Evolutionary conservation across 2,113 vertebrate species (phyloP).

Genomic region (Montifringilla adamsi): DNA sequence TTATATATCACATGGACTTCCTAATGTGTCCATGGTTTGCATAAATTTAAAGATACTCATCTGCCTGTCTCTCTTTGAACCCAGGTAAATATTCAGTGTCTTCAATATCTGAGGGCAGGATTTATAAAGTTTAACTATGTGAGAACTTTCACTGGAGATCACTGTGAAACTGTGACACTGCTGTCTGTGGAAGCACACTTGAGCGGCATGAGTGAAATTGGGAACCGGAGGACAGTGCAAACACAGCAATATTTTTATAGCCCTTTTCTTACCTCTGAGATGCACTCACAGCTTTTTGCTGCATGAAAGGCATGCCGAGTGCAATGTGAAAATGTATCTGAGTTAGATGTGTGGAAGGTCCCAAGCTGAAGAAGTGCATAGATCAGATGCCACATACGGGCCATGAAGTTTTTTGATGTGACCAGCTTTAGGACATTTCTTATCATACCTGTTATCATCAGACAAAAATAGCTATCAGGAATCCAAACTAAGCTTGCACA

Average conservation of each 20-base stretch:
- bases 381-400: not conserved
- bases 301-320: not conserved
- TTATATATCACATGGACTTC: fast-evolving
- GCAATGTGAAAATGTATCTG: not conserved
- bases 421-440: not conserved
- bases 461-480: not conserved
- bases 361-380: not conserved
- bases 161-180: not conserved
- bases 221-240: not conserved
- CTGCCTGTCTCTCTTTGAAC: not conserved
- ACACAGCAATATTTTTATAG: not conserved
- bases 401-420: not conserved
- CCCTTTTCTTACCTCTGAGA: not conserved
- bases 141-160: not conserved
- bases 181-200: not conserved
- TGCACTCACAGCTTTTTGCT: not conserved
- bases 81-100: not conserved
- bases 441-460: not conserved
- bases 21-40: not conserved
- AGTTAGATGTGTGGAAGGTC: not conserved
- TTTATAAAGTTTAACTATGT: not conserved
- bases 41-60: not conserved
- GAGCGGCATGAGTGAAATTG: not conserved
- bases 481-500: not conserved
- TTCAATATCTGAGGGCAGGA: not conserved